These are phyloP conservation scores for Petrocephalus microphthalmus DNA, from an alignment of 2,113 vertebrate genomes.

Conservation along the genomic window DNA sequence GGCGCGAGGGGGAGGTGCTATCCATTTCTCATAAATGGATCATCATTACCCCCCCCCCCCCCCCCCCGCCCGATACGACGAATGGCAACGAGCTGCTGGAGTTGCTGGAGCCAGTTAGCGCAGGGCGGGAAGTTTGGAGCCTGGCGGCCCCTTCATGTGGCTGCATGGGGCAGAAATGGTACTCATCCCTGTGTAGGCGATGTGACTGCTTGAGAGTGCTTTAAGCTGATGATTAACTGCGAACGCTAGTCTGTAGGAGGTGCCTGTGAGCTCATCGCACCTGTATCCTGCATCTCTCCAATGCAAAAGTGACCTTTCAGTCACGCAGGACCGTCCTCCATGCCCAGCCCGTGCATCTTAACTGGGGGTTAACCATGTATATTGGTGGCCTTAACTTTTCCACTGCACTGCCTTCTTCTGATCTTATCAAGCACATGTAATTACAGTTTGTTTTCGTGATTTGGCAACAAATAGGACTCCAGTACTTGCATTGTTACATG, in stretches of 20 bases:
- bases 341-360: not conserved
- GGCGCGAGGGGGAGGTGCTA: slow-evolving; percentile 1
- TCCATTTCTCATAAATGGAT: slow-evolving; percentile 30
- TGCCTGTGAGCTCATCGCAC: not conserved
- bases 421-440: slow-evolving; percentile 24
- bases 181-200: slow-evolving; percentile 31
- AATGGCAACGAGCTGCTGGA: slow-evolving; percentile 16
- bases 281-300: not conserved
- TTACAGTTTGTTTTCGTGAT: not conserved
- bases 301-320: not conserved
- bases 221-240: slow-evolving; percentile 8
- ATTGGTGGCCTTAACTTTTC: slow-evolving; percentile 16
- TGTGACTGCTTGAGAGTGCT: slow-evolving; percentile 28
- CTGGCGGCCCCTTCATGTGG: not conserved
- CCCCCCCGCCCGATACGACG: slow-evolving; percentile 28
- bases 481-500: not conserved
- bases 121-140: slow-evolving; percentile 3
- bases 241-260: not conserved
- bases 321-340: not conserved
- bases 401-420: slow-evolving; percentile 22
- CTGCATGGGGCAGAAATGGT: slow-evolving; percentile 6
- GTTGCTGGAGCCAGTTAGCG: not conserved
- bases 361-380: slow-evolving; percentile 32
- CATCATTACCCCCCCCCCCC: slow-evolving; percentile 29
- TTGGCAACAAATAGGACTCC: not conserved